These are phyloP conservation scores for Xenus cinereus DNA, from an alignment of 2,113 vertebrate genomes.

Conservation along the genomic window DNA sequence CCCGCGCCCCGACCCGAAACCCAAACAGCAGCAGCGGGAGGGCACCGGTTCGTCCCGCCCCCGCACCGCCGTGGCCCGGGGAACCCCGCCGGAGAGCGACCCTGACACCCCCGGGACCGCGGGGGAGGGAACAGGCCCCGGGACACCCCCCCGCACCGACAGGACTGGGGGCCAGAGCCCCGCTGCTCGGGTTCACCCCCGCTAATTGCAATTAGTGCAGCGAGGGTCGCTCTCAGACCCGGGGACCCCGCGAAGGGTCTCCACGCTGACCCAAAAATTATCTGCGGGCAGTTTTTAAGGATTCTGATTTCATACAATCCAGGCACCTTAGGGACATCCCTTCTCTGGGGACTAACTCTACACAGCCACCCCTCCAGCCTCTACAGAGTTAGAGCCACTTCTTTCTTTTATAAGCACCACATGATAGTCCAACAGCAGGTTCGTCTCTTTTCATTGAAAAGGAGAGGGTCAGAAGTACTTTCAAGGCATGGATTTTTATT, in stretches of 20 bases:
- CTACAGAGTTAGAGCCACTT: not conserved
- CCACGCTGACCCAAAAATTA: not conserved
- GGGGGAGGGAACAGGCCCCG: not conserved
- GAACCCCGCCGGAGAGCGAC: not conserved
- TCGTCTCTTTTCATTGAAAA: fast-evolving
- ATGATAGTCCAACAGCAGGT: fast-evolving
- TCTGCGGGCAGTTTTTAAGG: not conserved
- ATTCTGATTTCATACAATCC: not conserved
- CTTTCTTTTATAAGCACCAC: not conserved
- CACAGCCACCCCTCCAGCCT: not conserved
- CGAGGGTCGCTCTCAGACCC: not conserved
- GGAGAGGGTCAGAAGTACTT: fast-evolving
- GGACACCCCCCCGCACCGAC: too few relatives aligned
- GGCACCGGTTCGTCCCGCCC: not conserved
- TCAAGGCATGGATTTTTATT: fast-evolving
- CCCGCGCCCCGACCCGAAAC: too few relatives aligned
- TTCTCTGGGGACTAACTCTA: not conserved
- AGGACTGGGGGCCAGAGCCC: not conserved
- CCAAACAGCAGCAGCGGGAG: too few relatives aligned
- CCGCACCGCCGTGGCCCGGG: not conserved
- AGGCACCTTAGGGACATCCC: too few relatives aligned
- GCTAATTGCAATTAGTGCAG: too few relatives aligned
- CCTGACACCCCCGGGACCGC: too few relatives aligned
- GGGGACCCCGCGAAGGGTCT: not conserved
- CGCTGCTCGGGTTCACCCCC: not conserved